phyloP scores from a whole-genome alignment of 2,113 vertebrate genomes.

The Patagioenas fasciata region DNA sequence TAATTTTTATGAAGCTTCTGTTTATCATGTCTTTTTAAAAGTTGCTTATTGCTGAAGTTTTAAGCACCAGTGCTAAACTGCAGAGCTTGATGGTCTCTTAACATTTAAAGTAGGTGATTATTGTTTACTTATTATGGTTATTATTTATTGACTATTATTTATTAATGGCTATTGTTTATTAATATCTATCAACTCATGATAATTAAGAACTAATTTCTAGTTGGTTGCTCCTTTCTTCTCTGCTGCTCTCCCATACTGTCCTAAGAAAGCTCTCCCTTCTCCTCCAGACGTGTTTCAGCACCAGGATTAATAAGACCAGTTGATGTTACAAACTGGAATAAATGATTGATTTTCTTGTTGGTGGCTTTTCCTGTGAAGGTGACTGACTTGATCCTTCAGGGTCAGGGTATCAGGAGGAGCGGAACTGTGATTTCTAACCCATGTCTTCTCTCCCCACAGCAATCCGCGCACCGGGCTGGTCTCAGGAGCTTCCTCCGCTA shows the following conservation, averaged over 20 bases:
- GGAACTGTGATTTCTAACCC: neutral
- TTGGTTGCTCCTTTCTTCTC: neutral
- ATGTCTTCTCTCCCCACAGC: conserved; percentile 69
- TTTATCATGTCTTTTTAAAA: neutral
- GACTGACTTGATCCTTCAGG: accelerated
- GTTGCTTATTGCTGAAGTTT: neutral
- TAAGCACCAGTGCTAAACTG: neutral
- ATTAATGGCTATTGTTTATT: neutral
- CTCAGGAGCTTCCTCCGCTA: conserved; percentile 89
- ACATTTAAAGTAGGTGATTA: neutral
- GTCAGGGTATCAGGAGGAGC: accelerated
- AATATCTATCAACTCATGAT: neutral
- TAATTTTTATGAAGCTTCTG: neutral
- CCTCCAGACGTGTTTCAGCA: neutral
- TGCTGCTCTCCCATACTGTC: neutral
- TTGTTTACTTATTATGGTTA: neutral
- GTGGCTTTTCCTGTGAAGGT: neutral
- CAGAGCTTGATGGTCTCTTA: neutral
- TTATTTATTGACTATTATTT: neutral
- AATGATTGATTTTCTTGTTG: neutral
- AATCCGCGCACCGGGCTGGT: conserved; percentile 86
- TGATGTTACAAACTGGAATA: neutral
- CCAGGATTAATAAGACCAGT: neutral
- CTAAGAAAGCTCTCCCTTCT: neutral
- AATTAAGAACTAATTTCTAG: neutral